A percentile compares a stretch with the other conserved stretches of the same genome.
These are phyloP conservation scores for Steinernema hermaphroditum DNA, from an alignment of 2,888 invertebrate species.

Conservation along the genomic window DNA sequence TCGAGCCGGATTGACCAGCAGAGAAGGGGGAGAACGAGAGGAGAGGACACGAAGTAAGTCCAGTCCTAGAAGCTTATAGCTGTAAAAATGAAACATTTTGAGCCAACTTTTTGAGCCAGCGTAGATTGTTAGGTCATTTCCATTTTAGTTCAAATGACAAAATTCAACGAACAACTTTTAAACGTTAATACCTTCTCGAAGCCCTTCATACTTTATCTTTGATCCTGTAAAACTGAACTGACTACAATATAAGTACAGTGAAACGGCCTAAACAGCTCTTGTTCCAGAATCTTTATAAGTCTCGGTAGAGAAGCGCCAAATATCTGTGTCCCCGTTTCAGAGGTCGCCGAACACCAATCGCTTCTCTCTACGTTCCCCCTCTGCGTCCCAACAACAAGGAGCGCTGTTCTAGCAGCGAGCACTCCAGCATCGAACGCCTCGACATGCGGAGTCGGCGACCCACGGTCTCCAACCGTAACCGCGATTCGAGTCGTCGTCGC, in stretches of 20 bases:
- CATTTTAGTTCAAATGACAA: not conserved
- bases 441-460: slow-evolving; percentile 37
- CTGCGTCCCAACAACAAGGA: slow-evolving; percentile 5
- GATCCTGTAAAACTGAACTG: too few relatives aligned
- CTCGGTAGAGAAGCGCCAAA: too few relatives aligned
- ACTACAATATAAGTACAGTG: too few relatives aligned
- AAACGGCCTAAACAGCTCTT: too few relatives aligned
- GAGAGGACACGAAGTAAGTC: slow-evolving; percentile 26
- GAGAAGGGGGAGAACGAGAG: not conserved
- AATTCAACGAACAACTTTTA: not conserved
- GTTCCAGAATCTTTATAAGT: too few relatives aligned
- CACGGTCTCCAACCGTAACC: slow-evolving; percentile 33
- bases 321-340: too few relatives aligned
- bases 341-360: slow-evolving; percentile 5
- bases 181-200: not conserved
- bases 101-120: not conserved
- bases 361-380: not conserved
- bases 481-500: slow-evolving; percentile 9
- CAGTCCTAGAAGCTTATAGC: not conserved
- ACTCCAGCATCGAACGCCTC: slow-evolving; percentile 43
- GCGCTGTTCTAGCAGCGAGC: slow-evolving; percentile 42
- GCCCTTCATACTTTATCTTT: too few relatives aligned
- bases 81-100: not conserved
- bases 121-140: not conserved
- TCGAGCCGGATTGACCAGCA: slow-evolving; percentile 29